Conservation (phyloP, 2,888 invertebrate genomes). For the Lottia scabra region DNA sequence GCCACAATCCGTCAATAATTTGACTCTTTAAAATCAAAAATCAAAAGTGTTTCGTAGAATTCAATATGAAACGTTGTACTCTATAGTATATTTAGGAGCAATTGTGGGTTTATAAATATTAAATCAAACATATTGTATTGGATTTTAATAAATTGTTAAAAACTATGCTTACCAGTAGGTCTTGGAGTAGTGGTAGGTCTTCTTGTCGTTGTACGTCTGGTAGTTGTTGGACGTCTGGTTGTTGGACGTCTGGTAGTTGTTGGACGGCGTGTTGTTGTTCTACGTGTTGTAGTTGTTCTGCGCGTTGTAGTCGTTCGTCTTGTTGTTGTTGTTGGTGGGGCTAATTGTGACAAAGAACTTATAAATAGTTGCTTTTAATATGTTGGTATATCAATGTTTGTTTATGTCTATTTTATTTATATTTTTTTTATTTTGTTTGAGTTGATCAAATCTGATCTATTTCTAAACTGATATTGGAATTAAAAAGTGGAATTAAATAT, state of each 20-base stretch:
- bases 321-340: conserved; percentile 11
- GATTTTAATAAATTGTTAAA: not conserved
- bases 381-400: not conserved
- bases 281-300: not conserved
- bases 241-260: not conserved
- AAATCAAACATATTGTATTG: too few relatives aligned
- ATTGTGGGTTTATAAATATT: too few relatives aligned
- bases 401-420: not conserved
- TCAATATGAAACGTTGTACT: too few relatives aligned
- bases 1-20: too few relatives aligned
- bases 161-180: not conserved
- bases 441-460: too few relatives aligned
- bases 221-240: not conserved
- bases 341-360: not conserved
- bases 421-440: not conserved
- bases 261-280: not conserved
- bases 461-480: too few relatives aligned
- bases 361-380: too few relatives aligned
- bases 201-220: not conserved
- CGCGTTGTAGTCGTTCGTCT: not conserved
- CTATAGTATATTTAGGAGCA: too few relatives aligned
- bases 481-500: not conserved
- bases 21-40: too few relatives aligned
- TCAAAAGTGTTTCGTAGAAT: too few relatives aligned
- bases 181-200: not conserved